Evolutionary conservation across 2,888 invertebrate species (phyloP).

Genomic region (Drosophila lutescens): DNA sequence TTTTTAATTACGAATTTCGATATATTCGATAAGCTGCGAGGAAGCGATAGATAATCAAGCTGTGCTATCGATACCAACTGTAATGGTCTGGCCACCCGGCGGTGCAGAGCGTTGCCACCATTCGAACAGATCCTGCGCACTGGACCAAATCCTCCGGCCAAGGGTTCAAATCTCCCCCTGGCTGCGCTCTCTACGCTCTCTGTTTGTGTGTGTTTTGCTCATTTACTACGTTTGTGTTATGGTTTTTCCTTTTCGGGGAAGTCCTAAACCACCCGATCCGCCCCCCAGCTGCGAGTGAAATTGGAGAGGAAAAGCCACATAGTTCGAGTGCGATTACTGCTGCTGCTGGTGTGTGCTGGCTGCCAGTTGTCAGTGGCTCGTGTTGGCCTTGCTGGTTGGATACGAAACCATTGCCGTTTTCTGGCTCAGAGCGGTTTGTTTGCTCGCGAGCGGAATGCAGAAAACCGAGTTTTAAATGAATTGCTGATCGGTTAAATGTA

Average conservation of each 20-base stretch:
- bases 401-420: conserved; percentile 10
- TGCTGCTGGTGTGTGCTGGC: conserved; percentile 7
- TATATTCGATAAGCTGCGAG: not conserved
- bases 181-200: not conserved
- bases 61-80: not conserved
- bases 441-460: conserved; percentile 14
- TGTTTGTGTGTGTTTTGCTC: conserved; percentile 32
- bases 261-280: conserved; percentile 7
- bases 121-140: conserved; percentile 23
- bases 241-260: conserved; percentile 50
- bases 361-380: conserved; percentile 37
- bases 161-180: conserved; percentile 22
- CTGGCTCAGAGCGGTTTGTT: conserved; percentile 6
- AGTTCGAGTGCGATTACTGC: conserved; percentile 40
- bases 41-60: not conserved
- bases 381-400: conserved; percentile 17
- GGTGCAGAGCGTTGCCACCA: conserved; percentile 10
- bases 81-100: not conserved
- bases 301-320: conserved; percentile 28
- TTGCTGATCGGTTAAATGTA: not conserved
- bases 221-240: conserved; percentile 52
- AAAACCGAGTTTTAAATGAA: conserved; percentile 5
- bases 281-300: not conserved
- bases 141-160: not conserved
- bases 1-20: not conserved